Conservation (phyloP, 1,140 invertebrate species). For the Charaxes varanes region DNA sequence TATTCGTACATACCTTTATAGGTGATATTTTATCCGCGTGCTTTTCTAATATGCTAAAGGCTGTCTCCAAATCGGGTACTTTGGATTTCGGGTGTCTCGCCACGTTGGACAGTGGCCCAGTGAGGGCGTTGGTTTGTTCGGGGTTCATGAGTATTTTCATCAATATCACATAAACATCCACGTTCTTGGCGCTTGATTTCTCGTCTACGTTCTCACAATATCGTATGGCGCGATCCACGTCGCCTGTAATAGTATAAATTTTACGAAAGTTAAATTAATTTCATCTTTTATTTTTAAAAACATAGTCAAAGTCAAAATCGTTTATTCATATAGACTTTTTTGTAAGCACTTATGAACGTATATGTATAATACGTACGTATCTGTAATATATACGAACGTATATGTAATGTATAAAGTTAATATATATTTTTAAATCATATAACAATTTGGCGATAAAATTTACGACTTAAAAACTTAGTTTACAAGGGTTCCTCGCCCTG, state of each 20-base stretch:
- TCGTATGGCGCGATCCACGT: conserved; percentile 86
- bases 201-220: conserved; percentile 87
- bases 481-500: too few relatives aligned
- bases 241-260: conserved; percentile 68
- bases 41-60: conserved; percentile 85
- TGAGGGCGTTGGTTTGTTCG: conserved; percentile 62
- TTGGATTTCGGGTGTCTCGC: conserved; percentile 66
- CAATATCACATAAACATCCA: conserved; percentile 80
- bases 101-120: conserved; percentile 49
- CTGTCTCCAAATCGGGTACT: conserved; percentile 84
- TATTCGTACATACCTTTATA: conserved; percentile 72
- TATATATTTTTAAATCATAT: too few relatives aligned
- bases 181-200: conserved; percentile 61
- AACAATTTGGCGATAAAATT: too few relatives aligned
- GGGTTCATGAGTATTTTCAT: conserved; percentile 80
- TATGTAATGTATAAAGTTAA: too few relatives aligned
- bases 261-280: neutral
- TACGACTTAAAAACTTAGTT: too few relatives aligned
- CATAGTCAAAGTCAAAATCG: too few relatives aligned
- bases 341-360: too few relatives aligned
- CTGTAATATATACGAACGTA: too few relatives aligned
- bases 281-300: neutral
- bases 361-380: too few relatives aligned
- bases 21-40: conserved; percentile 90
- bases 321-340: too few relatives aligned